Evolutionary conservation across 2,888 invertebrate species (phyloP).

Genomic region (Monochamus alternatus): DNA sequence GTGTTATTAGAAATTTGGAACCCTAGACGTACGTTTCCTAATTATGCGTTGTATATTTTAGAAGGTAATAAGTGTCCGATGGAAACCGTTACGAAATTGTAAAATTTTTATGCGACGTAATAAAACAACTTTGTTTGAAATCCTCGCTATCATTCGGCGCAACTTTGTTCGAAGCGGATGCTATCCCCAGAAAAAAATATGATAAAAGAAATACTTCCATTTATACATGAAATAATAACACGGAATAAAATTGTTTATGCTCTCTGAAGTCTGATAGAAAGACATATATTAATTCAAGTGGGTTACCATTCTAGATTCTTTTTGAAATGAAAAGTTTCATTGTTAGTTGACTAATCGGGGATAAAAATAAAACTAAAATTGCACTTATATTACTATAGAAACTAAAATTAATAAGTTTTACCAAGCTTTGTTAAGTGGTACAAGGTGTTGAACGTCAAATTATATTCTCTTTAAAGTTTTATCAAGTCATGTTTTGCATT

Average conservation of each 20-base stretch:
- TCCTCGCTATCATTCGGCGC: neutral
- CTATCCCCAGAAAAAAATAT: neutral
- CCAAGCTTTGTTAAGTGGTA: too few relatives aligned
- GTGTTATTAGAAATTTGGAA: neutral
- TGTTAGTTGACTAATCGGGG: too few relatives aligned
- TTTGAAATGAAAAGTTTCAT: too few relatives aligned
- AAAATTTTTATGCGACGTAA: constrained; percentile 9
- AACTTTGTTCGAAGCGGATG: constrained; percentile 4
- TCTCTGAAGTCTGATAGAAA: neutral
- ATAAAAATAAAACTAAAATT: too few relatives aligned
- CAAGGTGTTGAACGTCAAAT: too few relatives aligned
- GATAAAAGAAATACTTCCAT: neutral
- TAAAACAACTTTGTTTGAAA: constrained; percentile 8
- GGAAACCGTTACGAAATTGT: constrained; percentile 2
- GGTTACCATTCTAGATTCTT: too few relatives aligned
- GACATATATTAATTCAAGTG: too few relatives aligned
- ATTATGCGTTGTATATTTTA: neutral
- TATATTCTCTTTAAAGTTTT: too few relatives aligned
- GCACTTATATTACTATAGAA: too few relatives aligned
- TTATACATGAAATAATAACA: constrained; percentile 2
- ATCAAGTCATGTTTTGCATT: too few relatives aligned
- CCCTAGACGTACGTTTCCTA: neutral
- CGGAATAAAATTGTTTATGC: constrained; percentile 3
- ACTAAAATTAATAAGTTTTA: too few relatives aligned
- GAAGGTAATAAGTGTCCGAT: neutral